Percentiles rank a stretch among this genome's conserved stretches.
Conservation (phyloP, 2,113 vertebrate genomes). For the Alouatta palliata region DNA sequence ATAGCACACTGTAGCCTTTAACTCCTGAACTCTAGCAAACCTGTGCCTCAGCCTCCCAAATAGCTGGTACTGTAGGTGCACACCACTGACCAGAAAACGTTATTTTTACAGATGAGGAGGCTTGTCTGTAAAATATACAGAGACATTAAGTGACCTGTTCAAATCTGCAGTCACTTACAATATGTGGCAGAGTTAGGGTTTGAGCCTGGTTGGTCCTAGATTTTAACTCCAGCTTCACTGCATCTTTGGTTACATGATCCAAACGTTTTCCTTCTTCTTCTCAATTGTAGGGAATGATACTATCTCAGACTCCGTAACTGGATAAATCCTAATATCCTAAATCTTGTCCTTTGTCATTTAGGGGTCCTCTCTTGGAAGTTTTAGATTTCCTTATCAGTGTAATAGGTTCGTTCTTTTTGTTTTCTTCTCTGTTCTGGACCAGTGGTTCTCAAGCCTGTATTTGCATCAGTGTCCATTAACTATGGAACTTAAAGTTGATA, state of each 20-base stretch:
- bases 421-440: background rate
- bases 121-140: background rate
- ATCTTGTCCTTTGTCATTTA: background rate
- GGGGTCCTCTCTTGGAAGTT: background rate
- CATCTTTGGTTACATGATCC: background rate
- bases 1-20: background rate
- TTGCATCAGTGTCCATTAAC: background rate
- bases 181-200: background rate
- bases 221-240: background rate
- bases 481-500: constrained; percentile 42
- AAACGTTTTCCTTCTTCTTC: background rate
- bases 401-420: background rate
- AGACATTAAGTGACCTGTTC: background rate
- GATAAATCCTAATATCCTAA: background rate
- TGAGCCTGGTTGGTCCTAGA: background rate
- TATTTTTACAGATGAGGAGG: background rate
- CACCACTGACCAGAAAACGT: background rate
- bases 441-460: constrained; percentile 21
- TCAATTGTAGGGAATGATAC: background rate
- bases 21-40: background rate
- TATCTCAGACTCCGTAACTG: background rate
- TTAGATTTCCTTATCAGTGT: background rate
- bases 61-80: background rate
- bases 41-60: background rate
- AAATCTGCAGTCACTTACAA: background rate